Evolutionary conservation across 2,113 vertebrate species (phyloP), one percentile per base, ranked within the genome.

Genomic region (Esox niger): DNA sequence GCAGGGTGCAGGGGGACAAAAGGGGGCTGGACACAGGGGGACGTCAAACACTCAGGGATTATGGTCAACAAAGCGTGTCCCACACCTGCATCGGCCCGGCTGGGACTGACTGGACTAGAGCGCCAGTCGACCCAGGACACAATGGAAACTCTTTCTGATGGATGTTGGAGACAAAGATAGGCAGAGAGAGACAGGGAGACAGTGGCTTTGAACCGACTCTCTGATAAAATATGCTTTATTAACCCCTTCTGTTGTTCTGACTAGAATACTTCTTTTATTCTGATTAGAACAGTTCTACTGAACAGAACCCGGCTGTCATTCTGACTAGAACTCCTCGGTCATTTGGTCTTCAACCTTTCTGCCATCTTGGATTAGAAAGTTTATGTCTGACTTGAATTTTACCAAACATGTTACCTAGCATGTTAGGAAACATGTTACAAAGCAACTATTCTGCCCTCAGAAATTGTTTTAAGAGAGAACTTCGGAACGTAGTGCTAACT

Each of bases 31-130:
- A n/a, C n/a, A n/a, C n/a, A 93, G 94, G 94, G 95, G 93, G 93
- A 95, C 94, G 95, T 96, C 95, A 96, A 96, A 95, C 93, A 94
- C 91, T 73, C 56, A 85, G 86, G 92, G 95, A 96, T 94, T 95
- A 94, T 92, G 93, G 93, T 92, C 92, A 95, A 92, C 92, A 95
- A 95, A 94, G 94, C 94, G 91, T 94, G 93, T 93, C 90, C 84
- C 82, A 94, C 95, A 94, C 94, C 94, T 95, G 95, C 90, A 89
- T 86, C 86, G 68, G 71, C 86, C 69, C n/a, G n/a, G 78, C 82
- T 74, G 11, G 38, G 38, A 2, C 38, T 43, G 38, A n/a, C n/a
- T n/a, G n/a, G n/a, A n/a, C n/a, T n/a, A n/a, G n/a, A n/a, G n/a
- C n/a, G n/a, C n/a, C n/a, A n/a, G n/a, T n/a, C n/a, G 38, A 43